Base-by-base conservation (phyloP, 2,888 invertebrate species). In the Morpho achilles region DNA sequence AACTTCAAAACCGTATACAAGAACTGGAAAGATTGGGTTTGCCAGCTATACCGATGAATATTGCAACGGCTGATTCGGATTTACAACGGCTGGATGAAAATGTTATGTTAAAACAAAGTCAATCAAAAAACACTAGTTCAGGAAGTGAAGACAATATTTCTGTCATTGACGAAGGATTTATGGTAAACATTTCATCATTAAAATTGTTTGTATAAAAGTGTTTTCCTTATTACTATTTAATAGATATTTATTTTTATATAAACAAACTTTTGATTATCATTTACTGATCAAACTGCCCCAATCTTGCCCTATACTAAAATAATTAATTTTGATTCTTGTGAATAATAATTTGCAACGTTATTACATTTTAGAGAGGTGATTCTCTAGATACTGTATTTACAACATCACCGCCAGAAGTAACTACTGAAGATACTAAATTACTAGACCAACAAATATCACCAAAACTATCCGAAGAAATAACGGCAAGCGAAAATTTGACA, bases 1-100 rank as follows among this genome's bases (percentile, higher is more conserved):
- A 96, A 76, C 91, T 97, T 46, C 95, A 95, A 77, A 91, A 92
- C 68, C 91, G 95, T 71, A 95, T 95, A 70, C 92, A 93, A 77
- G 93, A 95, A 74, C 75, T 95, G 67, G 94, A 95, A 75, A 82
- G 77, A 56, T 63, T 84, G 48, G 88, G 88, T 1, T 63, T 84
- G 22, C 57, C 77, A 51, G 65, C 9, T 73, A 62, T 65, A 69
- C 71, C 7, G 54, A 66, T 39, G 8, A 55, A 43, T 22, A 16
- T 32, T 16, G 59, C 53, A 7, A 42, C 43, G 10, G 9, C 8
- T 3, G 55, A 59, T n/a, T 16, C 22, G 8, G 50, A 52, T 23
- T 3, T 32, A 54, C 59, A 67, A 16, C 44, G 59, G 8, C 45
- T 66, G 41, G 64, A 72, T 65, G 61, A 64, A 50, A 64, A 63